These are phyloP conservation scores for Silurus asotus DNA, from an alignment of 2,113 vertebrate genomes.

Conservation along the genomic window DNA sequence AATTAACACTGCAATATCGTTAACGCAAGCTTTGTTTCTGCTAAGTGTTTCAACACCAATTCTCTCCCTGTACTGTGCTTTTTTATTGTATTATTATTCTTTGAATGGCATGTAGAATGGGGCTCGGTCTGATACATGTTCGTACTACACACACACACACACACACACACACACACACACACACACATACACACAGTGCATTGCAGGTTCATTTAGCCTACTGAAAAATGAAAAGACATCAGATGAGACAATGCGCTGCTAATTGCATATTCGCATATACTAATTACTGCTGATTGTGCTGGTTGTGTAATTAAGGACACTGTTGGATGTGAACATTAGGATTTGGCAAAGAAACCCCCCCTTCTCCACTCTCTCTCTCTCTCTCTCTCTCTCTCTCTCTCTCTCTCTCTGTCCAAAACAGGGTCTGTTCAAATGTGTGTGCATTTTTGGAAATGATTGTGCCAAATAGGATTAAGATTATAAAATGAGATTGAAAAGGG, in stretches of 20 bases:
- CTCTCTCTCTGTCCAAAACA: not conserved
- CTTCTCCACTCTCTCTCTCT: not conserved
- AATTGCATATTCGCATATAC: constrained; percentile 37
- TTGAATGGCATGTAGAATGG: constrained; percentile 36
- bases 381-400: constrained; percentile 14
- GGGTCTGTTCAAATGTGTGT: not conserved
- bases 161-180: constrained; percentile 36
- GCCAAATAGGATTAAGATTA: constrained; percentile 33
- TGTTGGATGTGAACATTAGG: not conserved
- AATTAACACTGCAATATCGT: constrained; percentile 33
- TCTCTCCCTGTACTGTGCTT: constrained; percentile 4
- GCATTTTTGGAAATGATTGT: constrained; percentile 23
- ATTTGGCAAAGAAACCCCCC: not conserved
- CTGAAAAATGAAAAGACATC: constrained; percentile 46
- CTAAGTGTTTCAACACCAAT: constrained; percentile 24
- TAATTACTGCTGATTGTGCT: constrained; percentile 55
- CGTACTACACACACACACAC: constrained; percentile 29
- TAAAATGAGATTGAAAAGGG: constrained; percentile 5
- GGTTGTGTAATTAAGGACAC: constrained; percentile 37
- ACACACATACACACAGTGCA: constrained; percentile 11
- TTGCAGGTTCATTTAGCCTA: constrained; percentile 33
- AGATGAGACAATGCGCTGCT: constrained; percentile 48
- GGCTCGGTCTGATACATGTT: not conserved
- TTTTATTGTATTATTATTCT: constrained; percentile 40
- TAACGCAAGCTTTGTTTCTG: constrained; percentile 19